Percentiles rank a stretch among this genome's conserved stretches.
phyloP scores from a whole-genome alignment of 2,113 vertebrate species.

The Eclectus roratus region DNA sequence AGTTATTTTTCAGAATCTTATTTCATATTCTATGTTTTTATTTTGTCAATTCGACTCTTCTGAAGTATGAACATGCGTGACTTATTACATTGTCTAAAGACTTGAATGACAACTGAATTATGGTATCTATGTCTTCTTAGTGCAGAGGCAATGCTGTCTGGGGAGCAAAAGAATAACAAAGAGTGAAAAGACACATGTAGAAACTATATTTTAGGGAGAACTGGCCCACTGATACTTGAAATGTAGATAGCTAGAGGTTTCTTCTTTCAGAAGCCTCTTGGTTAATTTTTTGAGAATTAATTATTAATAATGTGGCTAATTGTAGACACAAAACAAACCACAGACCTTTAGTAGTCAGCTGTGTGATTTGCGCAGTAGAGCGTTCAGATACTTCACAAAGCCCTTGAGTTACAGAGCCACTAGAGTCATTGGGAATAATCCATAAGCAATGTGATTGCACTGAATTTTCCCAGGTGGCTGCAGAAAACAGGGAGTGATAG shows the following conservation, averaged over 20 bases:
- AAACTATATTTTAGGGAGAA: not conserved
- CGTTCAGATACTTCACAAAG: not conserved
- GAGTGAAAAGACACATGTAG: not conserved
- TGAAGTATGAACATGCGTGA: rapidly evolving
- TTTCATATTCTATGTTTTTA: not conserved
- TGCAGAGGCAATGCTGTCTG: not conserved
- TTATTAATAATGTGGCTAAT: not conserved
- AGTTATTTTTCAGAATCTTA: not conserved
- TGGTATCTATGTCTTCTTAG: not conserved
- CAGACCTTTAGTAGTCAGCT: not conserved
- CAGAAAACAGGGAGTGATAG: not conserved
- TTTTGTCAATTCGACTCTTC: not conserved
- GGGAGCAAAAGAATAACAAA: not conserved
- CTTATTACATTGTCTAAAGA: not conserved
- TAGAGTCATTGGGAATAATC: not conserved
- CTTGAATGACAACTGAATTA: not conserved
- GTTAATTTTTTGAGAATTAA: not conserved
- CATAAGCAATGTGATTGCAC: rapidly evolving
- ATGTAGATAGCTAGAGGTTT: not conserved
- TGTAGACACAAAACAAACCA: not conserved
- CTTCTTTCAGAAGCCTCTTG: not conserved
- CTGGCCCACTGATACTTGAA: not conserved
- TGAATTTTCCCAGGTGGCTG: not conserved
- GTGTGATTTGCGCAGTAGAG: not conserved
- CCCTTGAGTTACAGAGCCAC: not conserved